Base-by-base conservation (phyloP, 2,797 vertebrate species). In the Austrolebias charrua region DNA sequence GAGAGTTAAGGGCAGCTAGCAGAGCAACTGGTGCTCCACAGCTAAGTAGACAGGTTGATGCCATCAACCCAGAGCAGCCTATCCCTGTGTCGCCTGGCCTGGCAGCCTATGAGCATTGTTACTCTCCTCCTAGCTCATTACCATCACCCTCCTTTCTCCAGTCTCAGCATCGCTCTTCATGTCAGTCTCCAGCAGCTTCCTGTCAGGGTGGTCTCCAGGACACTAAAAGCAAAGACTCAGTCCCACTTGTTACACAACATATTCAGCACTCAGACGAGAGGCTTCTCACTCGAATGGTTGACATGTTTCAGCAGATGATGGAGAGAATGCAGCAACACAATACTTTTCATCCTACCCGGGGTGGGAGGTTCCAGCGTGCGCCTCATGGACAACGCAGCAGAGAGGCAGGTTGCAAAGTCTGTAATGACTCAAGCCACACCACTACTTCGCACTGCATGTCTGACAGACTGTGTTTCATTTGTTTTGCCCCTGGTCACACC, bases 371-470 rank as follows among this genome's bases (percentile, higher is more conserved):
- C 10, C 35, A 38, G 8, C 35, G 10, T 9, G 7, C 35, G 11
- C 2, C 20, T n/a, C 15, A 15, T 56, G 16, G 11, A 8, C 8
- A 29, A 14, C 19, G 54, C 9, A 15, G 0, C 42, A 46, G 43
- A 46, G 28, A 2, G n/a, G n/a, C 40, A 11, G 7, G 14, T 24
- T 56, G 55, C 13, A 44, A n/a, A 44, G 55, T 57, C 55, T 57
- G 55, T 18, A 45, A 13, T 57, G 28, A 57, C 9, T n/a, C 16
- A 18, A 33, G 43, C 1, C 66, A 69, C 42, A 55, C 40, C n/a
- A 73, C 55, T 2, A 31, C 19, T 20, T 60, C 50, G 1, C 57
- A 60, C 29, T 66, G 63, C 29, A 56, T 65, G 53, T 57, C 53
- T 31, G 47, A 62, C 1, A 58, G 44, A 48, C 16, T 58, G 44